Conservation (phyloP, 2,888 invertebrate genomes). For the Patella caerulea region DNA sequence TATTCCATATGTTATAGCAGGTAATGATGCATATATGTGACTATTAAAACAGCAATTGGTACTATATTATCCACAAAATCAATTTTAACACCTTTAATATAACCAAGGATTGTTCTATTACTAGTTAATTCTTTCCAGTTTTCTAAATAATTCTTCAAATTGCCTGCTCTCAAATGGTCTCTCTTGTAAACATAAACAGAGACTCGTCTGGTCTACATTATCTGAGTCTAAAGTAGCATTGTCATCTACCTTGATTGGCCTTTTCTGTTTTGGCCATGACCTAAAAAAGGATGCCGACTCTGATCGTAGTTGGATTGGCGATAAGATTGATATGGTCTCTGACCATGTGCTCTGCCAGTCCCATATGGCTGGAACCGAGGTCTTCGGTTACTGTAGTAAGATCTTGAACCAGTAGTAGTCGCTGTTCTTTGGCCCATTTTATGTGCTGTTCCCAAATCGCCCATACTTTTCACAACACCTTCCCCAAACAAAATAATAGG, state of each 20-base stretch:
- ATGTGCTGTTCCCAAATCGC: background rate
- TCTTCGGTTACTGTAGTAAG: no score
- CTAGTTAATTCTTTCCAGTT: background rate
- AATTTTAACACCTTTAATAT: background rate
- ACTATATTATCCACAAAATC: background rate
- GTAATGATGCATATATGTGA: conserved; percentile 24
- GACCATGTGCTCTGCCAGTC: background rate
- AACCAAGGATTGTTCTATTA: background rate
- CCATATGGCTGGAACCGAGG: background rate
- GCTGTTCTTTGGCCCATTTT: background rate
- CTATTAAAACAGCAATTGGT: conserved; percentile 21
- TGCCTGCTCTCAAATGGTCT: conserved; percentile 5
- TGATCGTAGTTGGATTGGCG: background rate
- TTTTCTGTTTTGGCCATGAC: background rate
- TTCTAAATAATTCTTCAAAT: background rate
- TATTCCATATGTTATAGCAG: conserved; percentile 24
- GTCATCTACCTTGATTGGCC: background rate
- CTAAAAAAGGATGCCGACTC: background rate
- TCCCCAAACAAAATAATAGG: background rate
- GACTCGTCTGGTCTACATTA: background rate
- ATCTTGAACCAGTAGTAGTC: background rate
- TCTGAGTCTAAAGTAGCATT: background rate
- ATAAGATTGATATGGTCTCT: background rate
- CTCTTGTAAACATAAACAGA: background rate
- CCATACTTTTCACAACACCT: background rate